These are phyloP conservation scores for Yoshiicerus persimilis DNA, from an alignment of 1,140 invertebrate genomes.

Conservation along the genomic window DNA sequence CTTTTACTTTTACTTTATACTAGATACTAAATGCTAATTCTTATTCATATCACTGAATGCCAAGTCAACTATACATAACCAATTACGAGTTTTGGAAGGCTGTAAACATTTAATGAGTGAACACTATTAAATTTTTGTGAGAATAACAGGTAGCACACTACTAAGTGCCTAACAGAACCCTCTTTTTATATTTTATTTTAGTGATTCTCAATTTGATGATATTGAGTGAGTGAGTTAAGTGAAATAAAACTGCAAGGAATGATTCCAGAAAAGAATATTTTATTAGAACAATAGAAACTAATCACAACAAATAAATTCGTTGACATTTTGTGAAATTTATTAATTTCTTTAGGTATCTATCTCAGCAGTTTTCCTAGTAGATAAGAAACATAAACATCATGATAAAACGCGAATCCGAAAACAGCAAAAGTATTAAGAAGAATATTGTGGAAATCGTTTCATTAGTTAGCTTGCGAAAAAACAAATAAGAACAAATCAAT, in stretches of 20 bases:
- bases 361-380: background rate
- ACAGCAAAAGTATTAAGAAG: background rate
- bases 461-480: background rate
- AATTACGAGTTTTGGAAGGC: too few relatives aligned
- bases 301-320: background rate
- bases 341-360: background rate
- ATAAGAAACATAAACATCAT: background rate
- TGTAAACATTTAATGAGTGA: too few relatives aligned
- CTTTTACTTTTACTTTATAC: too few relatives aligned
- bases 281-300: background rate
- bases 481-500: background rate
- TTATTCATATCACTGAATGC: too few relatives aligned
- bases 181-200: too few relatives aligned
- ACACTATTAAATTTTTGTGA: too few relatives aligned
- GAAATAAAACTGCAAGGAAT: background rate
- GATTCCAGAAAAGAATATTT: background rate
- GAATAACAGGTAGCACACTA: too few relatives aligned
- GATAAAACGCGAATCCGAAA: background rate
- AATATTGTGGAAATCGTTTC: background rate
- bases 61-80: too few relatives aligned
- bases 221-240: too few relatives aligned
- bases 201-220: too few relatives aligned
- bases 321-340: background rate
- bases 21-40: too few relatives aligned
- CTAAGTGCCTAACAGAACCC: too few relatives aligned